Conservation (phyloP, 2,113 vertebrate genomes). For the Sigmodon hispidus region DNA sequence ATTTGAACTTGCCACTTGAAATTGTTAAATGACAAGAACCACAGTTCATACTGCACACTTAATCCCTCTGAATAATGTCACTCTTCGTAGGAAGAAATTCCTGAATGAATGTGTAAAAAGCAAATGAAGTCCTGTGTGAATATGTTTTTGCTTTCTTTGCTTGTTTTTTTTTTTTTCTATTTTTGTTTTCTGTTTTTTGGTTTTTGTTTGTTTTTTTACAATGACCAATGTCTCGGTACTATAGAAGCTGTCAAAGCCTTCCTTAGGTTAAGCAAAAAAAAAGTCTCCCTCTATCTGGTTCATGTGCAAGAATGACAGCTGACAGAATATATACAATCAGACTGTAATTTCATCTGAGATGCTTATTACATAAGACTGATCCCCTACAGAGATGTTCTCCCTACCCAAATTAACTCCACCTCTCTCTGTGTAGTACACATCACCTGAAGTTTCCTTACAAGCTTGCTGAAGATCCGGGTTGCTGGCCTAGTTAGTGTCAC, state of each 20-base stretch:
- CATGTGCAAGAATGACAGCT: background rate
- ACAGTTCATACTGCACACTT: fast-evolving
- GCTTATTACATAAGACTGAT: background rate
- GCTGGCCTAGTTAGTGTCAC: background rate
- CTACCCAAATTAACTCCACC: background rate
- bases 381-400: background rate
- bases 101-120: background rate
- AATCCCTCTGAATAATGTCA: background rate
- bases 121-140: background rate
- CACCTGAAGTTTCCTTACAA: background rate
- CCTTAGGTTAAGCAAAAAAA: background rate
- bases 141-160: no score
- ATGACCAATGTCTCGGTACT: background rate
- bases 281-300: background rate
- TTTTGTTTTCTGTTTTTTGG: no score
- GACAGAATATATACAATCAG: background rate
- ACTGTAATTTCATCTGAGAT: no score
- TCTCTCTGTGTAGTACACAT: background rate
- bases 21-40: background rate
- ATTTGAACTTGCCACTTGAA: background rate
- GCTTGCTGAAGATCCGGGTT: background rate
- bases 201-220: background rate
- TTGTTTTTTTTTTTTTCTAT: no score
- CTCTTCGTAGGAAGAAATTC: background rate
- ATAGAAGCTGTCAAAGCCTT: no score